Conservation (phyloP, 2,888 invertebrate species). For the Pyralis farinalis region DNA sequence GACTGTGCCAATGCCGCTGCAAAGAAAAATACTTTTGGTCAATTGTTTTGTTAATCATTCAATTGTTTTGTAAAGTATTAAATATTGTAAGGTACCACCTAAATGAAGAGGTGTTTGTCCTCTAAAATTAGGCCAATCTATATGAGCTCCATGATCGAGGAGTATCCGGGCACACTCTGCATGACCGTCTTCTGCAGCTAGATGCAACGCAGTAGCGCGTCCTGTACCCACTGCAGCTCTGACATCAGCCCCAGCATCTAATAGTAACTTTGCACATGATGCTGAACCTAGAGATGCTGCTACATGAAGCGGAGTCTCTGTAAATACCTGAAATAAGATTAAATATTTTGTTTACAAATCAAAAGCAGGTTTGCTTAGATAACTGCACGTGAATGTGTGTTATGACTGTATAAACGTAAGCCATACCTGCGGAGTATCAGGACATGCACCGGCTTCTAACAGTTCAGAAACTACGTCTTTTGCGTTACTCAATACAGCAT, state of each 20-base stretch:
- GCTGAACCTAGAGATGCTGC: conserved; percentile 88
- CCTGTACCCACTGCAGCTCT: conserved; percentile 86
- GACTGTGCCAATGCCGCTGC: conserved; percentile 90
- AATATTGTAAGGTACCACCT: too few species aligned
- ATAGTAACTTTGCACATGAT: conserved; percentile 85
- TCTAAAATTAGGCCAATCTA: conserved; percentile 87
- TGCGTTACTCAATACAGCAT: conserved; percentile 89
- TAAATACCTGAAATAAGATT: conserved; percentile 82
- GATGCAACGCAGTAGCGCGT: conserved; percentile 90
- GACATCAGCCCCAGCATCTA: conserved; percentile 90
- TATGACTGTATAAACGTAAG: conserved; percentile 20
- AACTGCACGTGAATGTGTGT: neutral
- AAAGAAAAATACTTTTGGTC: too few species aligned
- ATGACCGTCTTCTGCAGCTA: conserved; percentile 94
- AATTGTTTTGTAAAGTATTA: too few species aligned
- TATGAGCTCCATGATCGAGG: conserved; percentile 87
- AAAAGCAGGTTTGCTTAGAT: conserved; percentile 5
- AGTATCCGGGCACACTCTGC: conserved; percentile 87
- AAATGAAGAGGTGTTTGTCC: conserved; percentile 92
- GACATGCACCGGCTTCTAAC: conserved; percentile 88
- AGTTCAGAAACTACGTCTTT: conserved; percentile 87
- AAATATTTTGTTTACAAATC: conserved; percentile 7
- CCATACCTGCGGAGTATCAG: conserved; percentile 89
- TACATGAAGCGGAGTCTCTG: conserved; percentile 92
- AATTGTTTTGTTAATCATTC: too few species aligned